Evolutionary conservation across 2,888 invertebrate species (phyloP), one percentile per base, ranked within the genome.

Genomic region (Limnephilus rhombicus): DNA sequence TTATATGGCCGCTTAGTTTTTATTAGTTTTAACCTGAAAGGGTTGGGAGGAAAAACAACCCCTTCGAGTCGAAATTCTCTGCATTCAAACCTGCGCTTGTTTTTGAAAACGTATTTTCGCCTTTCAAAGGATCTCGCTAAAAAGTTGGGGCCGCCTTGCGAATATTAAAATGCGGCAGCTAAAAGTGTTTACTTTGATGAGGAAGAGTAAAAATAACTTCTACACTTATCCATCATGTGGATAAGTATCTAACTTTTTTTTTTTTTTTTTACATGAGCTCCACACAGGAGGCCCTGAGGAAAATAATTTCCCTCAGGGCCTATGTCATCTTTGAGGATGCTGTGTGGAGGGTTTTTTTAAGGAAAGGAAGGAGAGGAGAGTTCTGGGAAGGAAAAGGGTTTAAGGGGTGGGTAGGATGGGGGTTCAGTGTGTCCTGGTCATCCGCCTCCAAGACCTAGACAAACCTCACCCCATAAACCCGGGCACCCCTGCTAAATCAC

Each of bases 1-100:
- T 68, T 68, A 68, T 68, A 68, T 68, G 68, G 68, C 68, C 68
- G 68, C 68, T 68, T 68, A 68, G 68, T 68, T 68, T 68, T 68
- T 68, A 68, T 68, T 68, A 68, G 68, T 68, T 68, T 68, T 68
- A 68, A 68, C 68, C 68, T 68, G 68, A 68, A 68, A 68, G 68
- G 68, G 68, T 68, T 68, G 68, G 24, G 5, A 68, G 24, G 68
- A 68, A 68, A 68, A 68, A 68, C 68, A 68, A 68, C 24, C 68
- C n/a, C 68, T 68, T 68, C n/a, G 68, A 68, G 68, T 68, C 24
- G 24, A 24, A 68, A 68, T 68, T 68, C 68, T 68, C 68, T 24
- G 68, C 68, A 68, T 68, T 68, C 68, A 68, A 11, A 68, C 68
- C 68, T 24, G 68, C 9, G 68, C 68, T 68, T 24, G 68, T 68